phyloP scores from a whole-genome alignment of 2,113 vertebrate species.

The Spizaetus ornatus region DNA sequence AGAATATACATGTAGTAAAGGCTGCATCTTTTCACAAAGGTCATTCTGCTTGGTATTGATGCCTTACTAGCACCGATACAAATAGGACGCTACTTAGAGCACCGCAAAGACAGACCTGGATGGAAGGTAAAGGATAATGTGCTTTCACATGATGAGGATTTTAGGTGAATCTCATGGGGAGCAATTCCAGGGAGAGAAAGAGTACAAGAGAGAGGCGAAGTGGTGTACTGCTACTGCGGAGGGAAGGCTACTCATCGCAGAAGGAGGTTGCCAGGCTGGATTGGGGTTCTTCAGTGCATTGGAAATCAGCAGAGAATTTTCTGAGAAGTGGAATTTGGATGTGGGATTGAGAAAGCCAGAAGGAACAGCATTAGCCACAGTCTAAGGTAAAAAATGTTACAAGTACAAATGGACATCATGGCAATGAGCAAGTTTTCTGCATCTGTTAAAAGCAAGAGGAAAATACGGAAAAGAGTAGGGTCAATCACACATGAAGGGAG shows the following conservation, averaged over 20 bases:
- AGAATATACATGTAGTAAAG: not conserved
- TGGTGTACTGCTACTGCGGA: not conserved
- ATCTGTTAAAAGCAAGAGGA: not conserved
- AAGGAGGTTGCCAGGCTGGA: not conserved
- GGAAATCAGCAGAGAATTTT: not conserved
- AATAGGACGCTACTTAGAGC: not conserved
- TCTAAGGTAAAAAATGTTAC: not conserved
- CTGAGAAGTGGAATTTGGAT: not conserved
- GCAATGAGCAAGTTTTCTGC: not conserved
- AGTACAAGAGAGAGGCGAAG: too few relatives aligned
- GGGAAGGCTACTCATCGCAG: fast-evolving
- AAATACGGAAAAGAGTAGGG: not conserved
- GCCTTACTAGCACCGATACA: not conserved
- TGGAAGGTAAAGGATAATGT: not conserved
- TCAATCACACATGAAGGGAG: not conserved
- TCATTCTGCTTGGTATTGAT: fast-evolving
- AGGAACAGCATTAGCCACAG: not conserved
- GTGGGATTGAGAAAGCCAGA: not conserved
- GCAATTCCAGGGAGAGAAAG: not conserved
- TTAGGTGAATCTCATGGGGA: not conserved
- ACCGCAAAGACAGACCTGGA: not conserved
- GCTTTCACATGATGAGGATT: not conserved
- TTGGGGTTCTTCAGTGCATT: not conserved
- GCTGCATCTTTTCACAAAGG: not conserved
- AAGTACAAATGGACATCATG: not conserved